These are phyloP conservation scores for Hirundo rustica DNA, from an alignment of 2,797 vertebrate species.

Conservation along the genomic window DNA sequence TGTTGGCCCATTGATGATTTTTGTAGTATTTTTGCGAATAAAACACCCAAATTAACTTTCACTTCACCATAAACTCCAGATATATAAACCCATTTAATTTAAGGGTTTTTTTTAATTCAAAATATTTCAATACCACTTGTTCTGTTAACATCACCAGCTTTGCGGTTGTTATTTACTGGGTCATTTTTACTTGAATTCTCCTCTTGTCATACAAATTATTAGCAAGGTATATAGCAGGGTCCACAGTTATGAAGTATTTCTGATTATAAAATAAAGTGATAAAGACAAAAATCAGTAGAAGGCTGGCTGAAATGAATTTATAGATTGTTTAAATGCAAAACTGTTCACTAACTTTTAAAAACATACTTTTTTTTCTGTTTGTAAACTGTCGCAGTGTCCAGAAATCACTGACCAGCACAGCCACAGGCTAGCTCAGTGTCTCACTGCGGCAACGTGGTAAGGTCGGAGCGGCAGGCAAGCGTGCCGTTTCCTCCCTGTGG, in stretches of 20 bases:
- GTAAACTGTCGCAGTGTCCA: too few species aligned
- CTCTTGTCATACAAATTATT: conserved; percentile 46
- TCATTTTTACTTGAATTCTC: conserved; percentile 56
- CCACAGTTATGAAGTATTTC: conserved; percentile 46
- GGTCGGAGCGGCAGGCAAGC: too few species aligned
- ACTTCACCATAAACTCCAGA: neutral
- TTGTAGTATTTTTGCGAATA: neutral
- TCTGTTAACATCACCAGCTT: neutral
- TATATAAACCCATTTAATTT: neutral
- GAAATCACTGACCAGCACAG: too few species aligned
- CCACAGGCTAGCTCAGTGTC: too few species aligned
- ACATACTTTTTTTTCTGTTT: conserved; percentile 62
- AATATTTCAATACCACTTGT: neutral
- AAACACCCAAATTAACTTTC: neutral
- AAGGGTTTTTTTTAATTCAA: neutral
- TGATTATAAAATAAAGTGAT: conserved; percentile 67
- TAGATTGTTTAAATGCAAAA: conserved; percentile 63
- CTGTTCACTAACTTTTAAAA: conserved; percentile 66
- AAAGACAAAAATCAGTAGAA: conserved; percentile 54
- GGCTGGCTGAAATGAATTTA: conserved; percentile 49
- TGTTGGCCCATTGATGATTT: neutral
- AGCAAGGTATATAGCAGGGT: neutral
- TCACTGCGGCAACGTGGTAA: too few species aligned
- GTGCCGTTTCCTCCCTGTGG: too few species aligned
- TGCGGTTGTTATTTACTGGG: neutral